Percentiles rank a stretch among this genome's conserved stretches.
phyloP scores from a whole-genome alignment of 2,888 invertebrate species.

The Melieria picta region DNA sequence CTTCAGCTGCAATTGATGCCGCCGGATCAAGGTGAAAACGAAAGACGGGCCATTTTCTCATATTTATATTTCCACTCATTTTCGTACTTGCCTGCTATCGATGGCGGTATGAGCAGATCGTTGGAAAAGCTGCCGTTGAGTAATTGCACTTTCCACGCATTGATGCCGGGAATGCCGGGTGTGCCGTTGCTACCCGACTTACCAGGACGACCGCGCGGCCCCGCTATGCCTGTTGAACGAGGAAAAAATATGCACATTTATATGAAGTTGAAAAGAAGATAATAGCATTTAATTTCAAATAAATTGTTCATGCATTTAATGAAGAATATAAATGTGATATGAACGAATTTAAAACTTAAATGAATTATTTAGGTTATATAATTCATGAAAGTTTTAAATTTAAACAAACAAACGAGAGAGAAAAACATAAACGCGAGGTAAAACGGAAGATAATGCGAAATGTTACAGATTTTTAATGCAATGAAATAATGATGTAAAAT shows the following conservation, averaged over 20 bases:
- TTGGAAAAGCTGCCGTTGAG: conserved; percentile 70
- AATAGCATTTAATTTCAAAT: not conserved
- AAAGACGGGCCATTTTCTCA: too few species aligned
- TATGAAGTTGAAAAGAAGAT: not conserved
- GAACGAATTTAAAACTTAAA: not conserved
- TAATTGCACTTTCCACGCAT: conserved; percentile 75
- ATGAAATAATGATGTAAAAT: too few species aligned
- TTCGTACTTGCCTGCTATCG: conserved; percentile 74
- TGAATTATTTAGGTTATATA: not conserved
- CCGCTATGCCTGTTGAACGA: conserved; percentile 64
- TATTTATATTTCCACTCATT: not conserved
- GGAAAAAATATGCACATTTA: not conserved
- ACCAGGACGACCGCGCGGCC: conserved; percentile 79
- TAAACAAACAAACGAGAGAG: too few species aligned
- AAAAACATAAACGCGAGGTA: too few species aligned
- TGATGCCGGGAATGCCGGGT: conserved; percentile 84
- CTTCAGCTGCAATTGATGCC: too few species aligned
- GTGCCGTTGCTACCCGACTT: conserved; percentile 78
- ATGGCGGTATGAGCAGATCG: conserved; percentile 84
- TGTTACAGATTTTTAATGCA: too few species aligned
- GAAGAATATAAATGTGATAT: not conserved
- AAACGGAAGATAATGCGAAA: too few species aligned
- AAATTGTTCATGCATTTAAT: not conserved
- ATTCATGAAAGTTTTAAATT: not conserved
- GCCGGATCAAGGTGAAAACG: too few species aligned